Evolutionary conservation across 2,113 vertebrate genomes (phyloP).

Genomic region (Mungos mungo): DNA sequence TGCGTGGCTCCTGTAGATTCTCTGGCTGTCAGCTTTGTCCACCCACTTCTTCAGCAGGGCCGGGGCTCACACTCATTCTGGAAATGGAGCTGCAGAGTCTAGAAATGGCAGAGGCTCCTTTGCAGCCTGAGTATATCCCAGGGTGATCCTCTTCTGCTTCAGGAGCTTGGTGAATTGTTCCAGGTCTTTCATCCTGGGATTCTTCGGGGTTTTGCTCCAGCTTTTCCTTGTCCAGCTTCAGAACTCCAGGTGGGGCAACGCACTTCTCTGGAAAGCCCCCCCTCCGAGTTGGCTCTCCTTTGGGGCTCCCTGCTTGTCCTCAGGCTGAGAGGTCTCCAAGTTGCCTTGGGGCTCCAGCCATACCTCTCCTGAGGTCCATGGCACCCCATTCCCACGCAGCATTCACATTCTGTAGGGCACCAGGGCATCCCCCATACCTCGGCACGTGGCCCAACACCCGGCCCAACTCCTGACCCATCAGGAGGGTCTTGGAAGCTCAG

Average conservation of each 20-base stretch:
- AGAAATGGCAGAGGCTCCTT: constrained; percentile 88
- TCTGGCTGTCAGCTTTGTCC: constrained; percentile 85
- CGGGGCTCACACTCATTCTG: constrained; percentile 89
- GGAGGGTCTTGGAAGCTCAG: constrained; percentile 56
- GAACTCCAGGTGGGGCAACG: not conserved
- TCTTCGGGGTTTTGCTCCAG: constrained; percentile 37
- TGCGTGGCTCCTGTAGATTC: constrained; percentile 85
- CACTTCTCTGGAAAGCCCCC: constrained; percentile 59
- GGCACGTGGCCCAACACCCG: constrained; percentile 8
- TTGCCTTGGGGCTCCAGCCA: constrained; percentile 39
- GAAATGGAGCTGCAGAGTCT: constrained; percentile 88
- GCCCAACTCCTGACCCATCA: constrained; percentile 45
- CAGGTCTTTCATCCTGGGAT: constrained; percentile 81
- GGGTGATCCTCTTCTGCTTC: constrained; percentile 91
- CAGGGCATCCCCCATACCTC: constrained; percentile 67
- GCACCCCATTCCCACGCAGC: constrained; percentile 57
- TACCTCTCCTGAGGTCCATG: constrained; percentile 55
- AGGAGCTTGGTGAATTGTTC: constrained; percentile 91
- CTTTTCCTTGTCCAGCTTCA: constrained; percentile 67
- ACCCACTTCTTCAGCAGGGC: constrained; percentile 87
- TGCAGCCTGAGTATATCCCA: constrained; percentile 92
- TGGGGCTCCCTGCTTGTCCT: not conserved
- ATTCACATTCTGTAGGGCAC: constrained; percentile 48
- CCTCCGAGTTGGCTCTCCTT: constrained; percentile 48
- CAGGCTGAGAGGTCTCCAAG: constrained; percentile 54